Percentiles rank a stretch among this genome's conserved stretches.
phyloP scores from a whole-genome alignment of 2,888 invertebrate species.

The Lochmaea crataegi region DNA sequence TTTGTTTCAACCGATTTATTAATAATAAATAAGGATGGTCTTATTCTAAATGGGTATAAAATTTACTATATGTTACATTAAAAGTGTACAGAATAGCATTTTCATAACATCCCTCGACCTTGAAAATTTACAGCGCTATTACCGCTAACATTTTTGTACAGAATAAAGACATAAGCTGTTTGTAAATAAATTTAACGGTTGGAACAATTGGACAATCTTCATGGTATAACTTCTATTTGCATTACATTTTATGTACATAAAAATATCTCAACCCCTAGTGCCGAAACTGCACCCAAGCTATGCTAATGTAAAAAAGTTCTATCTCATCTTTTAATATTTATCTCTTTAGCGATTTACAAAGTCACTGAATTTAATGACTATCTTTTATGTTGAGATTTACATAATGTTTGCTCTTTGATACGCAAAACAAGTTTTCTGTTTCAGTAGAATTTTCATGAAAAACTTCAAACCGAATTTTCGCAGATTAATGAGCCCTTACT shows the following conservation, averaged over 20 bases:
- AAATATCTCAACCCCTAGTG: background rate
- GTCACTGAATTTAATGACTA: conserved; percentile 61
- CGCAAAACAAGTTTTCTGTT: conserved; percentile 53
- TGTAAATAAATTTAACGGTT: no score
- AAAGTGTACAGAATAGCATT: no score
- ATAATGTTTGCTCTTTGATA: conserved; percentile 59
- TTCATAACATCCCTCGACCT: no score
- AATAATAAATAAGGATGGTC: no score
- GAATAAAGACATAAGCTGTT: no score
- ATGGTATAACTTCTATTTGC: background rate
- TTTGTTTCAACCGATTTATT: no score
- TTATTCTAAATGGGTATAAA: no score
- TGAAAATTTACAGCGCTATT: no score
- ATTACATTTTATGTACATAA: background rate
- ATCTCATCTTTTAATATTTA: conserved; percentile 58
- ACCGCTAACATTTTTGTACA: no score
- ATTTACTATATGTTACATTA: no score
- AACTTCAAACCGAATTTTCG: conserved; percentile 43
- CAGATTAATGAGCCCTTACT: conserved; percentile 35
- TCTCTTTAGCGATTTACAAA: conserved; percentile 56
- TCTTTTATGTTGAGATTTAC: conserved; percentile 60
- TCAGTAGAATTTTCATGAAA: conserved; percentile 45
- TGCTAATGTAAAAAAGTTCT: conserved; percentile 42
- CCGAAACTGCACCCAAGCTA: conserved; percentile 5
- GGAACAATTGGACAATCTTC: background rate